phyloP scores from a whole-genome alignment of 30 jellyfish, hydroid and myxozoan species.

The Pelagia noctiluca region DNA sequence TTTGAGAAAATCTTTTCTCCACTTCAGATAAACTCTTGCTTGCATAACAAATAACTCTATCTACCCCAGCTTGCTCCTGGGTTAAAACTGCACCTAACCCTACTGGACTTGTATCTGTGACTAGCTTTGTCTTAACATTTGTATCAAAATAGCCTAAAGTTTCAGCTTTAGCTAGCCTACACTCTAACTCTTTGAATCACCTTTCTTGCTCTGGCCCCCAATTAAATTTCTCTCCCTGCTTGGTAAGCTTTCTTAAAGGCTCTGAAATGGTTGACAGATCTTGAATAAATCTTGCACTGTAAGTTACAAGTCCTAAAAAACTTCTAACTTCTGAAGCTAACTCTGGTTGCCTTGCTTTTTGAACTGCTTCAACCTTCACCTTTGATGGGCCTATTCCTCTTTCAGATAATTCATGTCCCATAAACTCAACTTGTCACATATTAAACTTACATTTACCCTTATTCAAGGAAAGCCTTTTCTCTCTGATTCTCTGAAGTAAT shows the following conservation, averaged over 20 bases:
- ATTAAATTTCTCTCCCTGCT: conserved; percentile 33
- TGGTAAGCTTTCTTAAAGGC: conserved; percentile 69
- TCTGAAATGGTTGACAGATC: conserved; percentile 56
- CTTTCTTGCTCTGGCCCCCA: conserved; percentile 66
- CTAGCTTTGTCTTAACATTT: conserved; percentile 45
- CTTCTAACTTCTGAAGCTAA: conserved; percentile 65
- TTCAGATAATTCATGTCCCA: conserved; percentile 47
- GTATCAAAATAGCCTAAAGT: conserved; percentile 48
- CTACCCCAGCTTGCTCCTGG: conserved; percentile 54
- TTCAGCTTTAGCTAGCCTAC: conserved; percentile 23
- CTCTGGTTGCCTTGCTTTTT: conserved; percentile 60
- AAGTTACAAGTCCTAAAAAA: conserved; percentile 43
- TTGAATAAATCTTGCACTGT: conserved; percentile 35
- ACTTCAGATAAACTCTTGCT: conserved; percentile 60
- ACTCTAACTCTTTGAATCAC: conserved; percentile 44
- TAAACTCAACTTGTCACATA: conserved; percentile 33
- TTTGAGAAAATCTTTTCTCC: conserved; percentile 62
- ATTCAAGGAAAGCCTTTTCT: conserved; percentile 59
- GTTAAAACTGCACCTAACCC: conserved; percentile 77
- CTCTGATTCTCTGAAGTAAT: conserved; percentile 39
- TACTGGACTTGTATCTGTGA: conserved; percentile 71
- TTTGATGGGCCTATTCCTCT: conserved; percentile 55
- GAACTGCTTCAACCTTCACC: conserved; percentile 67
- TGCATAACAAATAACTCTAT: conserved; percentile 46
- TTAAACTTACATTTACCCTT: conserved; percentile 61